Conservation (phyloP, 2,113 vertebrate species). For the Sylvia atricapilla region DNA sequence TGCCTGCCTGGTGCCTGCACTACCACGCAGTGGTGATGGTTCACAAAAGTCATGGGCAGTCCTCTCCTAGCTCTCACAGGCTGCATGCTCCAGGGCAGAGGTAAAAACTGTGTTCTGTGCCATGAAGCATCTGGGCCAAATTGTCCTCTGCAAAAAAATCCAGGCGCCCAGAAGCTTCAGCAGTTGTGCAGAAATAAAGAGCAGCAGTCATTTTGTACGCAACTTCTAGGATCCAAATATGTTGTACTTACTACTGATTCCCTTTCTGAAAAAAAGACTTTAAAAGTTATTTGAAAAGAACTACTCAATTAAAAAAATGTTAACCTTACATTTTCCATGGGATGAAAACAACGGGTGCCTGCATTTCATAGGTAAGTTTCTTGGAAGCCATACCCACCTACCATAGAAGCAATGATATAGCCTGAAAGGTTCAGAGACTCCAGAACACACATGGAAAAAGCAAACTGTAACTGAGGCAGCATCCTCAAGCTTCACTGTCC, state of each 20-base stretch:
- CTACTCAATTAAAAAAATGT: background rate
- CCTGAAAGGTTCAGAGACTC: background rate
- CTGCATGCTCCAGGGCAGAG: background rate
- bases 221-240: background rate
- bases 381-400: background rate
- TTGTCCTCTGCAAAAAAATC: background rate
- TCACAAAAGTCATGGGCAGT: fast-evolving
- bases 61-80: background rate
- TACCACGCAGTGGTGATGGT: too few relatives aligned
- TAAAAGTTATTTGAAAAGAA: background rate
- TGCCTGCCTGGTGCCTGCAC: background rate
- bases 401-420: background rate
- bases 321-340: background rate
- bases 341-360: background rate
- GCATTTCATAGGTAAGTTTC: background rate
- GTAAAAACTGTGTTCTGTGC: background rate
- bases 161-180: background rate
- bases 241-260: background rate
- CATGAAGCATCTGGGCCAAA: background rate
- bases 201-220: background rate
- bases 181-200: background rate
- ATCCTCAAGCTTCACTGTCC: background rate
- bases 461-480: background rate
- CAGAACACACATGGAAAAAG: background rate
- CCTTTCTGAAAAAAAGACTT: background rate